Percentiles rank a stretch among this genome's conserved stretches.
These are phyloP conservation scores for Drosophila robusta DNA, from an alignment of 2,888 invertebrate species.

Conservation along the genomic window DNA sequence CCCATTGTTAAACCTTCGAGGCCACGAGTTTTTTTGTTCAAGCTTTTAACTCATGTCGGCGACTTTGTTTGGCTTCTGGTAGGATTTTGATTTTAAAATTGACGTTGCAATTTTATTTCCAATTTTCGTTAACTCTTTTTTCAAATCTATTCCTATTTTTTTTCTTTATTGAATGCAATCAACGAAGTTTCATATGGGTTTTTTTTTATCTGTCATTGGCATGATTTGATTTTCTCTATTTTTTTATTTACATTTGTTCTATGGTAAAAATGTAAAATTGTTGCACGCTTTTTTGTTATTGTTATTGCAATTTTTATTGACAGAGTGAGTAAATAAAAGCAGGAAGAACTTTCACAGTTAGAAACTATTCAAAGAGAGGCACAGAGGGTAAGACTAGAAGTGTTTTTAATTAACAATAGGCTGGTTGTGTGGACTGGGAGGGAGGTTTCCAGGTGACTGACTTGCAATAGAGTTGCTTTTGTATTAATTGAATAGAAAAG, in stretches of 20 bases:
- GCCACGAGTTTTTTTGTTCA: not conserved
- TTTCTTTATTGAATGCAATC: slow-evolving; percentile 61
- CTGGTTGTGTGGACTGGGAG: not conserved
- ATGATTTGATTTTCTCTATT: slow-evolving; percentile 54
- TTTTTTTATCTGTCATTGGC: slow-evolving; percentile 32
- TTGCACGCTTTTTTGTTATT: slow-evolving; percentile 34
- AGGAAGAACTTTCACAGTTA: slow-evolving; percentile 16
- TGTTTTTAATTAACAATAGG: slow-evolving; percentile 56
- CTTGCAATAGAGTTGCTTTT: slow-evolving; percentile 13
- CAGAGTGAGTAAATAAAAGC: slow-evolving; percentile 49
- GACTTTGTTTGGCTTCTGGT: slow-evolving; percentile 3
- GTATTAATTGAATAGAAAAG: slow-evolving; percentile 2
- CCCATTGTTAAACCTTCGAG: slow-evolving; percentile 2
- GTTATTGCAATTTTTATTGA: slow-evolving; percentile 58
- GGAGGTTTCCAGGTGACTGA: slow-evolving; percentile 5
- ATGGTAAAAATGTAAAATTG: slow-evolving; percentile 46
- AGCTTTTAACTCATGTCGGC: slow-evolving; percentile 10
- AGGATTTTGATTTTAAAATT: slow-evolving; percentile 20
- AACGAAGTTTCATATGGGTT: slow-evolving; percentile 35
- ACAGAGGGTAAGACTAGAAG: slow-evolving; percentile 29
- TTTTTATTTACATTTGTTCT: slow-evolving; percentile 31
- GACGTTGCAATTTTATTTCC: slow-evolving; percentile 3
- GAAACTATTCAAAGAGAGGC: slow-evolving; percentile 8
- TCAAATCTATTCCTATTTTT: not conserved
- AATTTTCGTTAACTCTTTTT: slow-evolving; percentile 9